These are phyloP conservation scores for Sylvia borin DNA, from an alignment of 2,797 vertebrate species.

Conservation along the genomic window DNA sequence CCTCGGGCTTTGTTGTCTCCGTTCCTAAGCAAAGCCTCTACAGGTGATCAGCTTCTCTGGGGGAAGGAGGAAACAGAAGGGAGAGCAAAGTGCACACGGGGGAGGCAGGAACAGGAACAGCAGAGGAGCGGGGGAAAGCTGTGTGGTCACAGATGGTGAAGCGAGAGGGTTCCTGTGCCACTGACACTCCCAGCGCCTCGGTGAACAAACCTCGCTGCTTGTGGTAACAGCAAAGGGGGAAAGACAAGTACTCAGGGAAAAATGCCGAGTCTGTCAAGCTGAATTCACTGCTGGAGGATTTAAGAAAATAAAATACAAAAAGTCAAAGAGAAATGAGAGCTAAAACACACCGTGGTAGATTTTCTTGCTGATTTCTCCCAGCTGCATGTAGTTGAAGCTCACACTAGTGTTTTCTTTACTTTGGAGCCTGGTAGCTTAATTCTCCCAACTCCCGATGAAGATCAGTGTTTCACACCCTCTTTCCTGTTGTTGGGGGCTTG, in stretches of 20 bases:
- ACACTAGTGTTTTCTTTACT: neutral
- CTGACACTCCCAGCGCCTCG: neutral
- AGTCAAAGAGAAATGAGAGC: neutral
- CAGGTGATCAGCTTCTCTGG: neutral
- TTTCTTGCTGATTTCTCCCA: neutral
- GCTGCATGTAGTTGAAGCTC: neutral
- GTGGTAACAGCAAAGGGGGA: neutral
- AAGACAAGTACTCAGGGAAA: neutral
- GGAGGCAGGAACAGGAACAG: constrained; percentile 37
- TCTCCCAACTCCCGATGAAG: neutral
- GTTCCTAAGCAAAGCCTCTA: neutral
- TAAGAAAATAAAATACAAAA: neutral
- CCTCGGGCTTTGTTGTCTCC: neutral
- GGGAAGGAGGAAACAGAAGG: constrained; percentile 51
- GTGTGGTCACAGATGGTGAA: constrained; percentile 38
- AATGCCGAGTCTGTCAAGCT: neutral
- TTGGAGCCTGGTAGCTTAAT: neutral
- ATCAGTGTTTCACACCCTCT: neutral
- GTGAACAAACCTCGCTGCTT: neutral
- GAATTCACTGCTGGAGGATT: neutral
- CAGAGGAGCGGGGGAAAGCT: neutral
- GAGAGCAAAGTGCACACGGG: neutral
- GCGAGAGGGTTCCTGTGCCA: neutral
- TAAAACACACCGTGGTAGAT: neutral
- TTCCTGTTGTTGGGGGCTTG: neutral